phyloP scores from a whole-genome alignment of 2,888 invertebrate genomes.

The Conomelus anceps region DNA sequence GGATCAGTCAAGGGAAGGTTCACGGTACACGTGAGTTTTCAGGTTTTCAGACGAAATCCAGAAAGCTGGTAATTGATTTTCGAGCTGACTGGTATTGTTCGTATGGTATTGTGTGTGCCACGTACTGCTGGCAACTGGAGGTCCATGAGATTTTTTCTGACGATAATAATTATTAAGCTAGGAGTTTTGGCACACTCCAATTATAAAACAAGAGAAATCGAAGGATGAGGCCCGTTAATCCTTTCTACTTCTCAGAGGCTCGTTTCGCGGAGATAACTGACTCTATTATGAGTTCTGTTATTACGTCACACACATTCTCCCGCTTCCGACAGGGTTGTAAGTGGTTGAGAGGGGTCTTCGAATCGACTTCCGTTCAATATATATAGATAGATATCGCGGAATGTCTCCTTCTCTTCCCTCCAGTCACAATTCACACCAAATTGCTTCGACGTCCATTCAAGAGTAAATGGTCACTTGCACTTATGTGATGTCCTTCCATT shows the following conservation, averaged over 20 bases:
- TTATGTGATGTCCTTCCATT: slow-evolving; percentile 9
- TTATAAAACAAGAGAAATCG: not conserved
- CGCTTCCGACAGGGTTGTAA: not conserved
- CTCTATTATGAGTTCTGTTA: not conserved
- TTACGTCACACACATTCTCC: not conserved
- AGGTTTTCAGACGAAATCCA: not conserved
- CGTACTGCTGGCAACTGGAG: not conserved
- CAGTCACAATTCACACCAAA: slow-evolving; percentile 8
- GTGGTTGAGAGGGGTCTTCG: not conserved
- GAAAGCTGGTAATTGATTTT: not conserved
- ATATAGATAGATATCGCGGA: not conserved
- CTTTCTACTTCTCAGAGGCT: not conserved
- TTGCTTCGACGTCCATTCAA: slow-evolving; percentile 9
- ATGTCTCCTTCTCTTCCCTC: not conserved
- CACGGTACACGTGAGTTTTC: not conserved
- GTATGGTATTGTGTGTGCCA: not conserved
- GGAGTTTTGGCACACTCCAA: not conserved
- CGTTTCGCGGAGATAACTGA: not conserved
- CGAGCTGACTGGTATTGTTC: not conserved
- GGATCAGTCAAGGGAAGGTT: not conserved
- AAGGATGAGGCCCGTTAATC: not conserved
- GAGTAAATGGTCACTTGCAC: slow-evolving; percentile 12
- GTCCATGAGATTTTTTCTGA: not conserved
- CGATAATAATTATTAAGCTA: not conserved
- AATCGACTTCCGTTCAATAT: not conserved